Percentiles rank a stretch among this genome's conserved stretches.
Conservation (phyloP, 2,888 invertebrate genomes). For the Troglohyphantes excavatus region DNA sequence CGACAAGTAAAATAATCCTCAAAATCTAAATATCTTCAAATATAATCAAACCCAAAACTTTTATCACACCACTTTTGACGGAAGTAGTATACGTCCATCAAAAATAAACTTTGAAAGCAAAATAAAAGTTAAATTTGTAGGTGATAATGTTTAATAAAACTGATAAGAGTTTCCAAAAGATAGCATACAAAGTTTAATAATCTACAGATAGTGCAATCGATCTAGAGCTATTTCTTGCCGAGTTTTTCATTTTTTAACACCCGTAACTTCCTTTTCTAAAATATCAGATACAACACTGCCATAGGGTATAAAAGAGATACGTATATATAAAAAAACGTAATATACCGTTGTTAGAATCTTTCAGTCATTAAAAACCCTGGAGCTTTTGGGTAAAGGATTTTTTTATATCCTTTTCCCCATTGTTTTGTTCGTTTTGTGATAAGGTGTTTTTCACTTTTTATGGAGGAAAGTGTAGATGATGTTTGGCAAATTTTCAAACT, state of each 20-base stretch:
- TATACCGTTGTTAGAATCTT: constrained; percentile 46
- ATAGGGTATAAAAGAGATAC: constrained; percentile 49
- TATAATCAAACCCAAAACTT: background rate
- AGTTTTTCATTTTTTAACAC: constrained; percentile 28
- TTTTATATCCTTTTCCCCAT: constrained; percentile 31
- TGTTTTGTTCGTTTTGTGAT: constrained; percentile 52
- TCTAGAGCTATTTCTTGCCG: constrained; percentile 27
- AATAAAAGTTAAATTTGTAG: constrained; percentile 41
- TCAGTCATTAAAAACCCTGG: constrained; percentile 66
- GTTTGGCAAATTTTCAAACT: constrained; percentile 70
- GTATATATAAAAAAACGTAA: constrained; percentile 17
- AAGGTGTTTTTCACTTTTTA: constrained; percentile 34
- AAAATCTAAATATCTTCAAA: too few relatives aligned
- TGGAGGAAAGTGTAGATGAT: background rate
- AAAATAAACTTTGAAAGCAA: background rate
- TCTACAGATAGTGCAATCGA: constrained; percentile 45
- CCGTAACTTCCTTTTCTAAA: constrained; percentile 54
- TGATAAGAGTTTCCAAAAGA: constrained; percentile 55
- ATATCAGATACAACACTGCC: constrained; percentile 59
- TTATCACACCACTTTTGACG: constrained; percentile 18
- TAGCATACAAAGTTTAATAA: constrained; percentile 55
- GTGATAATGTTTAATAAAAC: constrained; percentile 68
- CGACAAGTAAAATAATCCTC: too few relatives aligned
- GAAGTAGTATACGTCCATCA: constrained; percentile 28
- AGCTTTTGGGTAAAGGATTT: constrained; percentile 18